A percentile compares a stretch with the other conserved stretches of the same genome.
These are phyloP conservation scores for Platyscapa corneri DNA, from an alignment of 1,140 invertebrate genomes.

Conservation along the genomic window DNA sequence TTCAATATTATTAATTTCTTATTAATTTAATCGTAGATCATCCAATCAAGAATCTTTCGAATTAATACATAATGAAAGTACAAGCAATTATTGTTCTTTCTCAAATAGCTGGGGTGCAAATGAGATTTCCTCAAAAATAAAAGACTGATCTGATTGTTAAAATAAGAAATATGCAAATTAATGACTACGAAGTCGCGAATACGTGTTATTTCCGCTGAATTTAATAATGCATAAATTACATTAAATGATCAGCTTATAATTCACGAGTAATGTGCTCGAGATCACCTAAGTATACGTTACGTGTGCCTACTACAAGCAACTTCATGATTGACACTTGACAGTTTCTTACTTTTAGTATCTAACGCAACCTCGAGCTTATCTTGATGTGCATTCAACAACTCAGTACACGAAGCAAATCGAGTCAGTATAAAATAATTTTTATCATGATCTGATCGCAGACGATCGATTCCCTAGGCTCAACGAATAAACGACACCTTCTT, in stretches of 20 bases:
- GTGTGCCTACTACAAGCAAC: background rate
- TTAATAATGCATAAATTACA: constrained; percentile 46
- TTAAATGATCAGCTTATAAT: constrained; percentile 37
- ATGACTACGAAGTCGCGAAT: background rate
- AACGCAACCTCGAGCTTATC: constrained; percentile 17
- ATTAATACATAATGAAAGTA: too few relatives aligned
- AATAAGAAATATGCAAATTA: background rate
- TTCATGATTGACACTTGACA: constrained; percentile 44
- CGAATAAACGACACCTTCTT: background rate
- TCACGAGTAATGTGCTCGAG: constrained; percentile 13
- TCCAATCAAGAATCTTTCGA: too few relatives aligned
- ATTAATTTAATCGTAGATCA: too few relatives aligned
- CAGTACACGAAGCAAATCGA: background rate
- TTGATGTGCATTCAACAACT: background rate
- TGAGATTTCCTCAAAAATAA: background rate
- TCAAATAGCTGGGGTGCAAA: too few relatives aligned
- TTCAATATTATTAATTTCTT: too few relatives aligned
- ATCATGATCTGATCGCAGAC: too few relatives aligned
- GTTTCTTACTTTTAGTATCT: constrained; percentile 35
- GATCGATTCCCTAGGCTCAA: background rate
- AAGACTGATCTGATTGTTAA: background rate
- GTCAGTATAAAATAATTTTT: background rate
- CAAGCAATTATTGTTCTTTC: too few relatives aligned
- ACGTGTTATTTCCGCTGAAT: constrained; percentile 13
- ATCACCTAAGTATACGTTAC: background rate